A percentile compares a stretch with the other conserved stretches of the same genome.
These are phyloP conservation scores for Hyalella azteca DNA, from an alignment of 2,888 invertebrate species.

Conservation along the genomic window DNA sequence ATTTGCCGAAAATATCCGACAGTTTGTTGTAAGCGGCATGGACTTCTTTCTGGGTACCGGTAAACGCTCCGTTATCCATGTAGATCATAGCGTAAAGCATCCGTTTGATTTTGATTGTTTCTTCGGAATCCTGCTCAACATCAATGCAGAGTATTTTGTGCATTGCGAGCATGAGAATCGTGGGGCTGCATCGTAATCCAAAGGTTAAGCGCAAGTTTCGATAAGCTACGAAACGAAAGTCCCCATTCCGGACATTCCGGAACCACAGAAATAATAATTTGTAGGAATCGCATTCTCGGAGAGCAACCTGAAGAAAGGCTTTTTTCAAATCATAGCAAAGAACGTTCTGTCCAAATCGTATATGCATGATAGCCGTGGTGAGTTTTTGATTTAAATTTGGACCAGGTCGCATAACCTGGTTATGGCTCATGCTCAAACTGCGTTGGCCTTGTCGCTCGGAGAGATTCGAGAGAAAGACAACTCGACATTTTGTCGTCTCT, in stretches of 20 bases:
- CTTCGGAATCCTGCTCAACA: not conserved
- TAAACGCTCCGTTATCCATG: slow-evolving; percentile 4
- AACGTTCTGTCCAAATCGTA: not conserved
- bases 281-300: not conserved
- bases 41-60: not conserved
- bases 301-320: not conserved
- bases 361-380: not conserved
- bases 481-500: not conserved
- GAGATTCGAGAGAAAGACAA: not conserved
- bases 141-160: not conserved
- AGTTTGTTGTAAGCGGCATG: not conserved
- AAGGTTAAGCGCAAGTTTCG: not conserved
- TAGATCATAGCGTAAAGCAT: not conserved
- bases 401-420: not conserved
- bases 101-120: not conserved
- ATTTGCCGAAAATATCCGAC: not conserved
- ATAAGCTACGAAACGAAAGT: not conserved
- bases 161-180: not conserved
- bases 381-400: not conserved
- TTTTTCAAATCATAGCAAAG: not conserved
- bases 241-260: not conserved
- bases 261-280: slow-evolving; percentile 1
- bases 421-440: not conserved
- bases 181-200: slow-evolving; percentile 3
- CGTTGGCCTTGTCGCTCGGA: too few relatives aligned